phyloP scores from a whole-genome alignment of 2,797 vertebrate genomes.

The Oreochromis grahami region DNA sequence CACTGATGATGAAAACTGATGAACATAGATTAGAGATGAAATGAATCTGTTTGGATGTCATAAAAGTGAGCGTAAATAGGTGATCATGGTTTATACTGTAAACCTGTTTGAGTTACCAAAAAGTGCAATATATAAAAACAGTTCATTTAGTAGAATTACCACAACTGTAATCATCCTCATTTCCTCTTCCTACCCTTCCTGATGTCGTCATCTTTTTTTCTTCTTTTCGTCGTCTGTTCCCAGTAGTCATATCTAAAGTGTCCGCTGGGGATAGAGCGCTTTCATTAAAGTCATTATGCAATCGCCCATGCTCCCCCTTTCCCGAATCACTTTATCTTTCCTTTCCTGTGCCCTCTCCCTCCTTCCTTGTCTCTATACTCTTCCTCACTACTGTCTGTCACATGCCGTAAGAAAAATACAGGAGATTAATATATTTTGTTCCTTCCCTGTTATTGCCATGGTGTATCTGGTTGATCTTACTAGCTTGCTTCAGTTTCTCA shows the following conservation, averaged over 20 bases:
- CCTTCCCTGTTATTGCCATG: neutral
- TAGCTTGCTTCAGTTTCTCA: neutral
- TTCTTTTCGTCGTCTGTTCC: constrained; percentile 3
- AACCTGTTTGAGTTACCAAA: neutral
- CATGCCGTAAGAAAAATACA: constrained; percentile 2
- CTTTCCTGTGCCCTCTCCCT: neutral
- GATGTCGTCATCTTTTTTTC: neutral
- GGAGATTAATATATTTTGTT: constrained; percentile 20
- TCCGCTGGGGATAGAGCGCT: constrained; percentile 60
- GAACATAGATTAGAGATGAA: neutral
- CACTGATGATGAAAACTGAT: neutral
- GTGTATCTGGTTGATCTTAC: neutral
- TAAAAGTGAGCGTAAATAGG: neutral
- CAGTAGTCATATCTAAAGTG: constrained; percentile 59
- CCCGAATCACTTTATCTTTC: neutral
- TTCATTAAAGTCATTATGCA: constrained; percentile 70
- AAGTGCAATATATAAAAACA: neutral
- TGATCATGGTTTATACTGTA: neutral
- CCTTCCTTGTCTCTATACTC: neutral
- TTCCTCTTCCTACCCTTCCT: neutral
- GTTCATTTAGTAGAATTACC: neutral
- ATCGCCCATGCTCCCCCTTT: constrained; percentile 26
- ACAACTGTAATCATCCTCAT: neutral
- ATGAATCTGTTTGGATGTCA: neutral
- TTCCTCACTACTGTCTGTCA: constrained; percentile 7